Percentiles rank a stretch among this genome's conserved stretches.
Conservation (phyloP, 2,888 invertebrate species). For the Nesidiocoris tenuis region DNA sequence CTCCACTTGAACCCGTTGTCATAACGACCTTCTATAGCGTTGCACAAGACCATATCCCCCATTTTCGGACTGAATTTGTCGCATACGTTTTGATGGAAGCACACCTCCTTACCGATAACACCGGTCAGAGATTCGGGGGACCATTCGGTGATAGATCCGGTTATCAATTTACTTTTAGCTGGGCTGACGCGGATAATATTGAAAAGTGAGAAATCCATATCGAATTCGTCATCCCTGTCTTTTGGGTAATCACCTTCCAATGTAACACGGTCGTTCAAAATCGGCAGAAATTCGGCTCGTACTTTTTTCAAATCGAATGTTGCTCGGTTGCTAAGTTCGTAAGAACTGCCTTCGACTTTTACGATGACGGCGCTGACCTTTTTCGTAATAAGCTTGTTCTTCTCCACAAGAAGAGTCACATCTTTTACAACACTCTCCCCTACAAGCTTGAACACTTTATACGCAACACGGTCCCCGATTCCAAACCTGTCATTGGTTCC, state of each 20-base stretch:
- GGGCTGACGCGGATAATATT: conserved; percentile 2
- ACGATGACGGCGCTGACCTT: conserved; percentile 11
- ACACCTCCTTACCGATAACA: not conserved
- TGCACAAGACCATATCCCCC: not conserved
- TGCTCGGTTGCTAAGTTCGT: not conserved
- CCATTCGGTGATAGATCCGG: conserved; percentile 10
- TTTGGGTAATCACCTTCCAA: conserved; percentile 18
- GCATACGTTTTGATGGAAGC: conserved; percentile 22
- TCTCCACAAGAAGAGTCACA: conserved; percentile 9
- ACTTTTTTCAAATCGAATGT: conserved; percentile 3
- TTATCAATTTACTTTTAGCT: not conserved
- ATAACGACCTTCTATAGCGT: conserved; percentile 6
- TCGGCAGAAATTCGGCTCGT: not conserved
- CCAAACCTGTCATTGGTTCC: conserved; percentile 15
- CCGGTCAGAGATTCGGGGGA: not conserved
- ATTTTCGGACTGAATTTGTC: conserved; percentile 18
- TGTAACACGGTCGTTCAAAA: conserved; percentile 1
- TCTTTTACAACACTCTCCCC: conserved; percentile 9
- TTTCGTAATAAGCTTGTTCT: conserved; percentile 4
- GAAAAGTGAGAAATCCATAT: conserved; percentile 11
- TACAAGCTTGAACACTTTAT: conserved; percentile 11
- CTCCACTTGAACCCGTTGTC: conserved; percentile 9
- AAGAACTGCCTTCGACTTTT: conserved; percentile 22
- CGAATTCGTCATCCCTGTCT: conserved; percentile 20
- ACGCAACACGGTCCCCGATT: conserved; percentile 26